Percentiles rank a stretch among this genome's conserved stretches.
Conservation (phyloP, 92 coral and sea anemone species). For the Phenganax marumi region DNA sequence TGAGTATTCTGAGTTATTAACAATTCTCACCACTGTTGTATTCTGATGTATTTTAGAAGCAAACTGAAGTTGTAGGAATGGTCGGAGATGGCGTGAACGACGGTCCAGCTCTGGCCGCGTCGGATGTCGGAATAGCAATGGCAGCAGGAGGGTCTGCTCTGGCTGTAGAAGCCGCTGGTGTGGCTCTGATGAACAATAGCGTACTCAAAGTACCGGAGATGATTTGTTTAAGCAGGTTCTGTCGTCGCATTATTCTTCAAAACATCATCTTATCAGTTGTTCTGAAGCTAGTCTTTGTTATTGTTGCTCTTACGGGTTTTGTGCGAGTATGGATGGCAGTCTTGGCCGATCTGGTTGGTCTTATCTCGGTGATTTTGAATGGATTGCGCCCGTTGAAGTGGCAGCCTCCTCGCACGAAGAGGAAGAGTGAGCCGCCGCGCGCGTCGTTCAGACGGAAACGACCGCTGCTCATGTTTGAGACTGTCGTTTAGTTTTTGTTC, state of each 20-base stretch:
- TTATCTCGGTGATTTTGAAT: conserved; percentile 74
- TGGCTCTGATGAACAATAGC: conserved; percentile 93
- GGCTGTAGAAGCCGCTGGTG: conserved; percentile 98
- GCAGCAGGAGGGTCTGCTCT: conserved; percentile 99
- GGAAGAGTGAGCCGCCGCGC: conserved; percentile 32
- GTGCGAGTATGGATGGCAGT: conserved; percentile 95
- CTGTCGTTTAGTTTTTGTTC: conserved; percentile 2
- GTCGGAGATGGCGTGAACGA: conserved; percentile 99
- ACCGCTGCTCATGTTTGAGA: conserved; percentile 12
- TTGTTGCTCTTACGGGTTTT: conserved; percentile 76
- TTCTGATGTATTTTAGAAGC: conserved; percentile 20
- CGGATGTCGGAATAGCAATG: conserved; percentile 97
- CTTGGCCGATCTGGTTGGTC: conserved; percentile 79
- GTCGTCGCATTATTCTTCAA: conserved; percentile 68
- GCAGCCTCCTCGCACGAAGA: conserved; percentile 58
- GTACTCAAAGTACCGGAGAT: conserved; percentile 92
- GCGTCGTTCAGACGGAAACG: conserved; percentile 33
- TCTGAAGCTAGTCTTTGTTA: conserved; percentile 73
- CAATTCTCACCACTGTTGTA: background rate
- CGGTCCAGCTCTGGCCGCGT: conserved; percentile 98
- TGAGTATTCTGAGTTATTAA: no score
- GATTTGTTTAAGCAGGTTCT: conserved; percentile 70
- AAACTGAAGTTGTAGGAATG: conserved; percentile 75
- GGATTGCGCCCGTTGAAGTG: conserved; percentile 89
- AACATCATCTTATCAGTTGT: conserved; percentile 77